Evolutionary conservation across 2,888 invertebrate genomes (phyloP).

Genomic region (Calliscelio sp.): DNA sequence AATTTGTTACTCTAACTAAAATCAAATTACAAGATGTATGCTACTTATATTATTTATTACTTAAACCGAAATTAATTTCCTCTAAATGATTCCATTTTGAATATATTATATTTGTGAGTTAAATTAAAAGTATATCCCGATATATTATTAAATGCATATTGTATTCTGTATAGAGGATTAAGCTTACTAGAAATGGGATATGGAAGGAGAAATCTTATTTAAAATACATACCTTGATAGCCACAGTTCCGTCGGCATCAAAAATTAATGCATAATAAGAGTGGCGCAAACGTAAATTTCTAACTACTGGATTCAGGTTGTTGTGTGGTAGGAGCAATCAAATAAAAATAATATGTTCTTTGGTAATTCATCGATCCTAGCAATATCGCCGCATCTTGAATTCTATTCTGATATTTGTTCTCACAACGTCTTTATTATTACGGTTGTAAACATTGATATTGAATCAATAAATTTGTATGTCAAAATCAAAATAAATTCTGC

Average conservation of each 20-base stretch:
- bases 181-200: neutral
- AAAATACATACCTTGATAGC: slow-evolving; percentile 11
- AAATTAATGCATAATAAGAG: slow-evolving; percentile 25
- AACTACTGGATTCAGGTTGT: neutral
- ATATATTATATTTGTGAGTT: too few relatives aligned
- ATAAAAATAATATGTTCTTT: neutral
- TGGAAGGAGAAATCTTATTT: slow-evolving; percentile 8
- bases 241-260: neutral
- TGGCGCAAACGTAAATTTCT: slow-evolving; percentile 1
- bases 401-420: neutral
- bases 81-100: too few relatives aligned
- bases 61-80: too few relatives aligned
- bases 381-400: neutral
- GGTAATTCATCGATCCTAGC: neutral
- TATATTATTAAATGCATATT: slow-evolving; percentile 5
- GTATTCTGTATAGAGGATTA: neutral
- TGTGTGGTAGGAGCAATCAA: neutral
- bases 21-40: too few relatives aligned
- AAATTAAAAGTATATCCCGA: neutral
- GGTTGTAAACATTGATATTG: neutral
- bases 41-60: too few relatives aligned
- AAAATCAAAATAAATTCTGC: too few relatives aligned
- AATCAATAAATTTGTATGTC: neutral
- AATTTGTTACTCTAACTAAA: too few relatives aligned
- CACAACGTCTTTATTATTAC: slow-evolving; percentile 1